phyloP scores from a whole-genome alignment of 53 echinoderm and acorn worm species.

The Holothuria scabra region DNA sequence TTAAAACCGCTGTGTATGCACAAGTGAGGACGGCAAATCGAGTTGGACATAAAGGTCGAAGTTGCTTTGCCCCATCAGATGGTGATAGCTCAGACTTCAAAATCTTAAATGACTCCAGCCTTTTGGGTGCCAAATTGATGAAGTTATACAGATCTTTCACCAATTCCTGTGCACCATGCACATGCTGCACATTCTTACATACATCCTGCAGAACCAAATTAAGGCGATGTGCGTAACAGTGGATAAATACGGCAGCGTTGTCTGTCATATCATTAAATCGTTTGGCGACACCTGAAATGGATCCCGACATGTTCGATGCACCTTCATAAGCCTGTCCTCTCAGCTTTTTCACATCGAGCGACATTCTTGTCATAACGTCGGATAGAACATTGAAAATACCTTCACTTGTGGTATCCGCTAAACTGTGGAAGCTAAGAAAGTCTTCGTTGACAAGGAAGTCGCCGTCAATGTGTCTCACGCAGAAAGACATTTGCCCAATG shows the following conservation, averaged over 20 bases:
- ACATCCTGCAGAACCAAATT: constrained; percentile 39
- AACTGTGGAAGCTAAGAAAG: constrained; percentile 52
- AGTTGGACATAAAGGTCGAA: constrained; percentile 55
- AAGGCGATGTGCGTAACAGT: constrained; percentile 45
- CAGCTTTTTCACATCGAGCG: constrained; percentile 38
- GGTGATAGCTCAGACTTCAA: background rate
- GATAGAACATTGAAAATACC: constrained; percentile 28
- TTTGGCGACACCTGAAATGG: constrained; percentile 41
- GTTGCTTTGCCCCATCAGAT: background rate
- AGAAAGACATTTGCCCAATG: constrained; percentile 48
- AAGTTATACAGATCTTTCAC: constrained; percentile 42
- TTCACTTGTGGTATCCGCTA: constrained; percentile 28
- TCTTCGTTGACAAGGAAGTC: constrained; percentile 48
- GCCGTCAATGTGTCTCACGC: constrained; percentile 53
- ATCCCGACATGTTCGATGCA: constrained; percentile 57
- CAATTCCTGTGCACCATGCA: constrained; percentile 38
- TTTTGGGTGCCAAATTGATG: constrained; percentile 23
- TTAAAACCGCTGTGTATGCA: constrained; percentile 12
- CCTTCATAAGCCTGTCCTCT: constrained; percentile 60
- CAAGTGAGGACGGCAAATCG: constrained; percentile 23
- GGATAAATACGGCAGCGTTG: constrained; percentile 28
- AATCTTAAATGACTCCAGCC: constrained; percentile 1
- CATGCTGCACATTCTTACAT: background rate
- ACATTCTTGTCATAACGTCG: constrained; percentile 28
- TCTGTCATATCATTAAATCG: constrained; percentile 32